A percentile compares a stretch with the other conserved stretches of the same genome.
phyloP scores from a whole-genome alignment of 2,888 invertebrate genomes.

The Nymphalis urticae region DNA sequence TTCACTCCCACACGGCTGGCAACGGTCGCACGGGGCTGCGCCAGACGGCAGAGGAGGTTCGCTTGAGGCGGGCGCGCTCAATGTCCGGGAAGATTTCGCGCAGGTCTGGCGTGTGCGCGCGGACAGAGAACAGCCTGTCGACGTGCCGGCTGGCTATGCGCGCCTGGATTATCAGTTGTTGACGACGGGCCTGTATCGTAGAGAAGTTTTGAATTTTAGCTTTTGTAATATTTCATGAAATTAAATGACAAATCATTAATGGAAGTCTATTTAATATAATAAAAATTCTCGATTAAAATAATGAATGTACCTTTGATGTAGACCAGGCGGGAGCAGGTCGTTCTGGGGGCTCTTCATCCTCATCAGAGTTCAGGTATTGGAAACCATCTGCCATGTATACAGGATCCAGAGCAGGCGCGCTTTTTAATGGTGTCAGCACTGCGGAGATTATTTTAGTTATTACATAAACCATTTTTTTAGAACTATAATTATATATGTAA shows the following conservation, averaged over 20 bases:
- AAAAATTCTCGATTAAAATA: too few species aligned
- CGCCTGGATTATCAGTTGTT: slow-evolving; percentile 71
- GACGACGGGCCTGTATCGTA: slow-evolving; percentile 56
- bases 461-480: too few species aligned
- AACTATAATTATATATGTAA: too few species aligned
- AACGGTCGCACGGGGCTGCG: slow-evolving; percentile 82
- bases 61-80: slow-evolving; percentile 83
- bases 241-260: too few species aligned
- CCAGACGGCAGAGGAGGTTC: slow-evolving; percentile 89
- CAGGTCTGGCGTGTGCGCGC: slow-evolving; percentile 84
- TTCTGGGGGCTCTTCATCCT: slow-evolving; percentile 55
- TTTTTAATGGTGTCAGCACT: slow-evolving; percentile 57
- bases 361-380: slow-evolving; percentile 79
- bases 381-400: slow-evolving; percentile 78
- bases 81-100: slow-evolving; percentile 85
- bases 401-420: slow-evolving; percentile 56
- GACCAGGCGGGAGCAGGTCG: slow-evolving; percentile 58
- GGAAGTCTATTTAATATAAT: too few species aligned
- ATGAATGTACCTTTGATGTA: slow-evolving; percentile 53
- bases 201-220: too few species aligned
- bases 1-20: slow-evolving; percentile 72
- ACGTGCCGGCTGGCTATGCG: slow-evolving; percentile 63
- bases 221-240: too few species aligned
- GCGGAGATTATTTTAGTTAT: neutral
- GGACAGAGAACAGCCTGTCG: slow-evolving; percentile 83